Percentiles rank a stretch among this genome's conserved stretches.
phyloP scores from a whole-genome alignment of 2,797 vertebrate genomes.

The Spinus olivaceus region DNA sequence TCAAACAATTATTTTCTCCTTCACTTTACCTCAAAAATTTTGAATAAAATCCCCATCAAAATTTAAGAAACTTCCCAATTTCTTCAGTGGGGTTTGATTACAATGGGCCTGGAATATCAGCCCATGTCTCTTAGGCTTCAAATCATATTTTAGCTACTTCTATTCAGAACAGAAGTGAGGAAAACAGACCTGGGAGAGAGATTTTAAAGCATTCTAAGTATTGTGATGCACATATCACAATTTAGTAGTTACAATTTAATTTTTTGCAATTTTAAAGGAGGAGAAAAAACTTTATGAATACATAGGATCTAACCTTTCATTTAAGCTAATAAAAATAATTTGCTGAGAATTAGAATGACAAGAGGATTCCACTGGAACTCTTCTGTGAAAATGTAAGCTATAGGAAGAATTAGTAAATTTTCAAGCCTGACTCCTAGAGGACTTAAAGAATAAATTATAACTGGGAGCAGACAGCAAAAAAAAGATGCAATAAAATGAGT shows the following conservation, averaged over 20 bases:
- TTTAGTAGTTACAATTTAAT: not conserved
- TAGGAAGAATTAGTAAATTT: not conserved
- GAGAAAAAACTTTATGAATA: not conserved
- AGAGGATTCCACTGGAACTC: not conserved
- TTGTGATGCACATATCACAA: not conserved
- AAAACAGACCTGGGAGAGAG: not conserved
- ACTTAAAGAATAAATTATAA: not conserved
- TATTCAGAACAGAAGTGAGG: not conserved
- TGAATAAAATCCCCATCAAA: not conserved
- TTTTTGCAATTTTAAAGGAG: not conserved
- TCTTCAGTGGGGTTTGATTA: accelerated
- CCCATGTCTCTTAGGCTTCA: not conserved
- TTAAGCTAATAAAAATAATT: not conserved
- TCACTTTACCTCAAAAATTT: not conserved
- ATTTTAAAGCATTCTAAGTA: not conserved
- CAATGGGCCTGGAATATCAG: not conserved
- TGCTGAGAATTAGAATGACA: not conserved
- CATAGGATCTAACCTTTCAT: not conserved
- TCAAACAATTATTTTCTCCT: not conserved
- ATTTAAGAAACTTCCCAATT: not conserved
- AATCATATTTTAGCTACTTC: not conserved
- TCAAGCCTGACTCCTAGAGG: not conserved
- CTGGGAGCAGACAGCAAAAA: not conserved
- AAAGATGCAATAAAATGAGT: not conserved
- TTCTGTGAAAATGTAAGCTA: not conserved